phyloP scores from a whole-genome alignment of 2,797 vertebrate genomes.

The Amazona finschi region DNA sequence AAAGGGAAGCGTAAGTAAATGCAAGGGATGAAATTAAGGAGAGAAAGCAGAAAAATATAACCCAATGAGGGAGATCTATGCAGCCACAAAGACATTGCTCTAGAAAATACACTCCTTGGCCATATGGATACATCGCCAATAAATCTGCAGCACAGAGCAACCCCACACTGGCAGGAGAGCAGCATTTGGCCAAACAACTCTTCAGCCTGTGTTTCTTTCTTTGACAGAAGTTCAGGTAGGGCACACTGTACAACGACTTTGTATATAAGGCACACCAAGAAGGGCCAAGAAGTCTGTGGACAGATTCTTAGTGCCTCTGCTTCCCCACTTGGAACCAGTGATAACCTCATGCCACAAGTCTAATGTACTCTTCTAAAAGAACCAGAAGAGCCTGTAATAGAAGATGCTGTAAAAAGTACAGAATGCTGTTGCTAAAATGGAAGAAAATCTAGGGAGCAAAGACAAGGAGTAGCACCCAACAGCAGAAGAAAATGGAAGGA shows the following conservation, averaged over 20 bases:
- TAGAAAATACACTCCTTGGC: neutral
- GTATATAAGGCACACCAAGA: neutral
- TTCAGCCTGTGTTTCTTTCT: neutral
- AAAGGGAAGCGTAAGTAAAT: neutral
- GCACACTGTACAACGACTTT: neutral
- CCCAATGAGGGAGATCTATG: neutral
- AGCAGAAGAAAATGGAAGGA: neutral
- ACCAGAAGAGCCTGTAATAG: neutral
- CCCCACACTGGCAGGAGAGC: neutral
- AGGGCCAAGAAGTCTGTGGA: neutral
- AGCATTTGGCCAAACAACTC: neutral
- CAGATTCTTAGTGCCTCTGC: neutral
- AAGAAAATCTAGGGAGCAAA: neutral
- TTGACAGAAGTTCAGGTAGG: neutral
- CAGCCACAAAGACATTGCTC: neutral
- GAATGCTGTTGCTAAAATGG: neutral
- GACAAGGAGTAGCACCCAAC: neutral
- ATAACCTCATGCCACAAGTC: neutral
- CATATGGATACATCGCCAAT: neutral
- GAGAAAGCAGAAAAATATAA: neutral
- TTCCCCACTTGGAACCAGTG: neutral
- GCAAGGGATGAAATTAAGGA: neutral
- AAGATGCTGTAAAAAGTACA: neutral
- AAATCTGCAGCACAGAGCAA: neutral
- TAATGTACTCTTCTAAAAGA: neutral